Conservation (phyloP, 2,113 vertebrate genomes). For the Rhombomys opimus region DNA sequence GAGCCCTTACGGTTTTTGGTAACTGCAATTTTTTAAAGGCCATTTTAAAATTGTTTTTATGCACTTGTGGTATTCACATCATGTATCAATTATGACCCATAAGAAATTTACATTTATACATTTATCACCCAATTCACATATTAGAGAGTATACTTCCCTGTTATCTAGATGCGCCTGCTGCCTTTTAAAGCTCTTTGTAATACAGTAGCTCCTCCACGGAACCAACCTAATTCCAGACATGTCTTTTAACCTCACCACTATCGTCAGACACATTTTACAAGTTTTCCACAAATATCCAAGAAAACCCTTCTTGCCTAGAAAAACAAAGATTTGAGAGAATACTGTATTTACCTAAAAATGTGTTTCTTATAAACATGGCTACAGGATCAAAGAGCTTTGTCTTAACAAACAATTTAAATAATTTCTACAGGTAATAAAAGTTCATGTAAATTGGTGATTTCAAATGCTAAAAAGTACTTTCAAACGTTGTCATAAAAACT, state of each 20-base stretch:
- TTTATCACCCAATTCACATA: not conserved
- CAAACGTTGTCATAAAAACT: slow-evolving; percentile 61
- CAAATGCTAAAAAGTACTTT: slow-evolving; percentile 53
- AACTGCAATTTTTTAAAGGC: slow-evolving; percentile 8
- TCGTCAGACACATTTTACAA: not conserved
- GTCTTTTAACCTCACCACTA: slow-evolving; percentile 41
- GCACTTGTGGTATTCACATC: slow-evolving; percentile 24
- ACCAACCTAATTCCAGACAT: slow-evolving; percentile 18
- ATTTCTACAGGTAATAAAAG: slow-evolving; percentile 55
- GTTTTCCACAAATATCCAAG: slow-evolving; percentile 2
- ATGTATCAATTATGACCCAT: not conserved
- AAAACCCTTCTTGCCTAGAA: slow-evolving; percentile 54
- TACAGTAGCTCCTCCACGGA: not conserved
- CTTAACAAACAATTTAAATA: slow-evolving; percentile 50
- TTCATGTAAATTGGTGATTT: slow-evolving; percentile 21
- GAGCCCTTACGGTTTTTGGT: not conserved
- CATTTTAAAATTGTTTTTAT: slow-evolving; percentile 26
- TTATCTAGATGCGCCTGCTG: not conserved
- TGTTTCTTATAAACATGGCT: slow-evolving; percentile 43
- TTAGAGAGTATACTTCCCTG: not conserved
- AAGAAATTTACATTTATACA: slow-evolving; percentile 6
- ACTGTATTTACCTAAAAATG: slow-evolving; percentile 54
- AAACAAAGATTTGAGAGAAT: slow-evolving; percentile 52
- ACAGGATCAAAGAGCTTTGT: slow-evolving; percentile 35
- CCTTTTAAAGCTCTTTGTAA: slow-evolving; percentile 29